Percentiles rank a stretch among this genome's conserved stretches.
These are phyloP conservation scores for pig (Sus scrofa) DNA, from an alignment of 2,113 vertebrate genomes.

Conservation along the genomic window DNA sequence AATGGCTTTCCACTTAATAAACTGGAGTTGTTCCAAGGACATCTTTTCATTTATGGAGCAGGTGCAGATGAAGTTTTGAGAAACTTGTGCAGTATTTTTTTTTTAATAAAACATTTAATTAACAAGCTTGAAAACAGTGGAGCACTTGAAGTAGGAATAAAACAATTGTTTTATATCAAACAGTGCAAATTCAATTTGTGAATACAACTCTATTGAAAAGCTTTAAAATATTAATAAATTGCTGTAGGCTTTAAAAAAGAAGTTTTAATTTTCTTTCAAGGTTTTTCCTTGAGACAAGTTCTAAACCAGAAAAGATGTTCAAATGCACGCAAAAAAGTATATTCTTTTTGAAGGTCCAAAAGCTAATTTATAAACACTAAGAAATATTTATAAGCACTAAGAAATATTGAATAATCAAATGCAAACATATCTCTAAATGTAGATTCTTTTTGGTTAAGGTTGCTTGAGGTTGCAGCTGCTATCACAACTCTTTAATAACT, in stretches of 20 bases:
- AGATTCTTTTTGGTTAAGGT: constrained; percentile 16
- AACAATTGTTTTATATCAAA: constrained; percentile 90
- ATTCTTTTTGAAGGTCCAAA: constrained; percentile 76
- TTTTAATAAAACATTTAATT: constrained; percentile 90
- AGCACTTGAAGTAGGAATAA: constrained; percentile 88
- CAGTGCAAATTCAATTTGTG: constrained; percentile 86
- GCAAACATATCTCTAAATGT: constrained; percentile 48
- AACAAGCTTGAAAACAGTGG: constrained; percentile 88
- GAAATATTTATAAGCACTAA: constrained; percentile 72
- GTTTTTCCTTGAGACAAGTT: constrained; percentile 87
- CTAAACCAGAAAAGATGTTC: constrained; percentile 82
- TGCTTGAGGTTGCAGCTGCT: constrained; percentile 55
- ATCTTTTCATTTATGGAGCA: constrained; percentile 89
- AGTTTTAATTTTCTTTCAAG: constrained; percentile 92
- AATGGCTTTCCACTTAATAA: constrained; percentile 86
- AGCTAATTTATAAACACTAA: constrained; percentile 76
- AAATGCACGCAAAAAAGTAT: constrained; percentile 81
- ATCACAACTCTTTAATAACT: constrained; percentile 29
- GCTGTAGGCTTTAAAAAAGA: constrained; percentile 84
- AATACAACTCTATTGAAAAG: constrained; percentile 87
- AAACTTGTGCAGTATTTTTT: constrained; percentile 86
- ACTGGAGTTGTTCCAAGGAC: constrained; percentile 92
- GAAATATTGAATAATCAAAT: constrained; percentile 63
- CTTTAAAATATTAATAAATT: constrained; percentile 89
- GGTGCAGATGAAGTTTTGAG: constrained; percentile 91